Evolutionary conservation across 2,888 invertebrate genomes (phyloP), one percentile per base, ranked within the genome.

Genomic region (Sceliomorpha sp.): DNA sequence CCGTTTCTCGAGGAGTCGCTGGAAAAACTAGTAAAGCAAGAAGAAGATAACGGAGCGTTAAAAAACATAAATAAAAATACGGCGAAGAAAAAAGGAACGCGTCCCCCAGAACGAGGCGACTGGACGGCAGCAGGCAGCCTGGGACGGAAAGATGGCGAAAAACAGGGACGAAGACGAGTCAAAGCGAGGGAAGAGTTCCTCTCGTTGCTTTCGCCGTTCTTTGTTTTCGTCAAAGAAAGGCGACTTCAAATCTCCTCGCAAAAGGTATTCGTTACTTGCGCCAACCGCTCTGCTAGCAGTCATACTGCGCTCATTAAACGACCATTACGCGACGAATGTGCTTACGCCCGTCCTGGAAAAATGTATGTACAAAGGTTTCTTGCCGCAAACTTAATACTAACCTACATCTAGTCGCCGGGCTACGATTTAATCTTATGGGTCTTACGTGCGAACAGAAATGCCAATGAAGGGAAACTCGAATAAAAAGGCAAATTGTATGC

Each of bases 171-270:
- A 29, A 29, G 20, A 34, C 24, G 10, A 4, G 34, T 7, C 7
- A 20, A 6, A 32, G 14, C 15, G 12, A 34, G 15, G 9, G 27
- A 20, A 37, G 27, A 37, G 36, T 55, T 44, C 36, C 3, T 34
- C 26, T 12, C 12, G 44, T 7, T 20, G 44, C 27, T 26, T 12
- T 40, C 32, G 40, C 40, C 36, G 29, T 15, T 45, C 37, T 56
- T 56, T 45, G 56, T 45, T 56, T 45, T 13, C 12, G 20, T 15
- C 12, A n/a, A 29, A 45, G 55, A 45, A 56, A 56, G 27, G 13
- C 44, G 15, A 36, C 36, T 45, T 56, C 45, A 45, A 56, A 56
- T 45, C 56, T 56, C n/a, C 45, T 45, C 56, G 45, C 45, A 29
- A 56, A 36, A 26, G 45, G 36, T 32, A 26, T 17, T 13, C 27